These are phyloP conservation scores for Acipenser transmontanus DNA, from an alignment of 2,797 vertebrate species.

Conservation along the genomic window DNA sequence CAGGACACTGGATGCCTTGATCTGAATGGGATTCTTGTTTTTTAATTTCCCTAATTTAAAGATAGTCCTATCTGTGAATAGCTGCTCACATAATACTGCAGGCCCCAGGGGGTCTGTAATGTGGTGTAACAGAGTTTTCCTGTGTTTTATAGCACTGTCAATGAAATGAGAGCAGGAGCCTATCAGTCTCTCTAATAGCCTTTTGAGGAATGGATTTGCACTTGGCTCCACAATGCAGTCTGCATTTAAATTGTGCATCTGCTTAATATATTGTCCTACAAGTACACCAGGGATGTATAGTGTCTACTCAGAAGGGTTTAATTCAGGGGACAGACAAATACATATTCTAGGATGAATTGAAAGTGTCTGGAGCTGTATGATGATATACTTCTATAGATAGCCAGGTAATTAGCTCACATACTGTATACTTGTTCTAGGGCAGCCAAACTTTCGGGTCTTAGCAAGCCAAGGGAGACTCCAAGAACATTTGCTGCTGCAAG, in stretches of 20 bases:
- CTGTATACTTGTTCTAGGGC: no score
- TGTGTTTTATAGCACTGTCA: slow-evolving; percentile 14
- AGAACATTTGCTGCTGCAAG: no score
- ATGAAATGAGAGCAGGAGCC: not conserved
- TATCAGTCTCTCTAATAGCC: slow-evolving; percentile 2
- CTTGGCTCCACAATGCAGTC: slow-evolving; percentile 3
- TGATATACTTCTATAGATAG: no score
- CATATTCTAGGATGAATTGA: no score
- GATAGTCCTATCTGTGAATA: not conserved
- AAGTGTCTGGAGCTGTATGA: no score
- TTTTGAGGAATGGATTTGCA: slow-evolving; percentile 4
- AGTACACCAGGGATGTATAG: not conserved
- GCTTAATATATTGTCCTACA: not conserved
- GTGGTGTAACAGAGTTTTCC: slow-evolving; percentile 4
- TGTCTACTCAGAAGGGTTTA: no score
- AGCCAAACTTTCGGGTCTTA: no score
- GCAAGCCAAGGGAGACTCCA: no score
- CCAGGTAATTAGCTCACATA: no score
- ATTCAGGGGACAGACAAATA: no score
- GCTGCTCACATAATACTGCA: slow-evolving; percentile 1
- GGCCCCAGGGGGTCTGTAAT: not conserved
- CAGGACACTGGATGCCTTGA: not conserved
- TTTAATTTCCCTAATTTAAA: not conserved
- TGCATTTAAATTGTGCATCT: slow-evolving; percentile 3
- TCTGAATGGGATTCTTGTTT: not conserved